Conservation (phyloP, 2,888 invertebrate genomes). For the Bunonema sp. region DNA sequence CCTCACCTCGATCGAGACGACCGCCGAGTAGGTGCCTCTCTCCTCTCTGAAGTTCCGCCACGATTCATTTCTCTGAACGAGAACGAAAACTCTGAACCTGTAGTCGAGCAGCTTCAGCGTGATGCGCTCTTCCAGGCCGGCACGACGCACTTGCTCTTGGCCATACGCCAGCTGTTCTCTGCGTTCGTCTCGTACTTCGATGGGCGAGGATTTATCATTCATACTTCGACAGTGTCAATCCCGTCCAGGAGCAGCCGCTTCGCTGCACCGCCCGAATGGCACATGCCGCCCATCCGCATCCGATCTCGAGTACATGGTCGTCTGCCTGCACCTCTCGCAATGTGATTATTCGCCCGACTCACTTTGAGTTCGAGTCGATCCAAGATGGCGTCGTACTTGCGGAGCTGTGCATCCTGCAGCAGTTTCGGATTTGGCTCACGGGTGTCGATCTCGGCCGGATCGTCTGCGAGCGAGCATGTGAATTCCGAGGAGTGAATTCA, state of each 20-base stretch:
- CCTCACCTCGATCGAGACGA: slow-evolving; percentile 29
- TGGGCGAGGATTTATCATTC: no score
- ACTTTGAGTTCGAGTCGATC: slow-evolving; percentile 12
- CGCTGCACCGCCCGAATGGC: slow-evolving; percentile 23
- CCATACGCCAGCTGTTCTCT: slow-evolving; percentile 27
- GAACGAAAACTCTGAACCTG: slow-evolving; percentile 8
- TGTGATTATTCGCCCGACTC: no score
- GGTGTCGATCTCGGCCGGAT: not conserved
- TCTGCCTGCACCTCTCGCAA: slow-evolving; percentile 11
- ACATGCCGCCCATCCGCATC: slow-evolving; percentile 32
- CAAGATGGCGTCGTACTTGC: slow-evolving; percentile 11
- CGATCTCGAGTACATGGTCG: slow-evolving; percentile 33
- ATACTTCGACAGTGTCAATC: slow-evolving; percentile 29
- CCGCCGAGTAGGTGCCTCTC: slow-evolving; percentile 16
- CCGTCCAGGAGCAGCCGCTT: slow-evolving; percentile 31
- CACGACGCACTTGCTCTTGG: slow-evolving; percentile 14
- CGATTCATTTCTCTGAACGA: not conserved
- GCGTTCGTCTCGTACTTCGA: no score
- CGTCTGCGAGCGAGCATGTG: not conserved
- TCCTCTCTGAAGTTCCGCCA: slow-evolving; percentile 13
- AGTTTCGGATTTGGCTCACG: not conserved
- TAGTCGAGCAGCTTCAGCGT: slow-evolving; percentile 29
- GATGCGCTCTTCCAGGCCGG: slow-evolving; percentile 18
- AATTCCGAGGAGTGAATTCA: no score
- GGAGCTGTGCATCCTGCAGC: slow-evolving; percentile 19